Evolutionary conservation across 2,888 invertebrate species (phyloP).

Genomic region (Leucania comma): DNA sequence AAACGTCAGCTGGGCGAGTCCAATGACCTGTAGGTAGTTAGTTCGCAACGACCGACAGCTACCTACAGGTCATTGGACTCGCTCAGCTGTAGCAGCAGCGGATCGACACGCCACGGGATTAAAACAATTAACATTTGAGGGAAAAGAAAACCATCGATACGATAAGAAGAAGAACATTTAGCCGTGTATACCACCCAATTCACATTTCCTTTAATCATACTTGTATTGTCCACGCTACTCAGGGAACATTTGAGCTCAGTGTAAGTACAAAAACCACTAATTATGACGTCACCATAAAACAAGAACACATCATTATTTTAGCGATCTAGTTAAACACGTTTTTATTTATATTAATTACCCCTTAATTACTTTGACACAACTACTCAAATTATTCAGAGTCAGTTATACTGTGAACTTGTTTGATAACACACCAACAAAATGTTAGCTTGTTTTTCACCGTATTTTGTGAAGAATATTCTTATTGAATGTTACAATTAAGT

Average conservation of each 20-base stretch:
- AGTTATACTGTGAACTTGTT: constrained; percentile 26
- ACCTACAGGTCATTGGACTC: too few relatives aligned
- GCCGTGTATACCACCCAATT: neutral
- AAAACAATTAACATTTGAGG: too few relatives aligned
- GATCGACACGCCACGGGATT: too few relatives aligned
- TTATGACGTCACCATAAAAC: constrained; percentile 47
- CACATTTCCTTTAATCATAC: constrained; percentile 43
- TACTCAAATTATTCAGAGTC: constrained; percentile 21
- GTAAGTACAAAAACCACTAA: constrained; percentile 92
- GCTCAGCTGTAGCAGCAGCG: too few relatives aligned
- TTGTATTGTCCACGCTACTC: constrained; percentile 79
- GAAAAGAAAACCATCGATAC: too few relatives aligned
- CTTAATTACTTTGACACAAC: constrained; percentile 39
- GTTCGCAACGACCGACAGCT: too few relatives aligned
- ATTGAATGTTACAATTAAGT: constrained; percentile 56
- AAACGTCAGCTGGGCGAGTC: too few relatives aligned
- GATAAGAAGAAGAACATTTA: too few relatives aligned
- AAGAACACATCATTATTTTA: constrained; percentile 24
- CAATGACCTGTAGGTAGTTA: too few relatives aligned
- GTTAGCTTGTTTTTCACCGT: constrained; percentile 38
- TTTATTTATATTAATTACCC: constrained; percentile 49
- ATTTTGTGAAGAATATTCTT: constrained; percentile 39
- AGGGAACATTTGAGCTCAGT: constrained; percentile 98
- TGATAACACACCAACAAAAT: constrained; percentile 30
- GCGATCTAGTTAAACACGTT: constrained; percentile 52